Evolutionary conservation across 2,113 vertebrate species (phyloP), one percentile per base, ranked within the genome.

Genomic region (Nothocercus nigrocapillus): DNA sequence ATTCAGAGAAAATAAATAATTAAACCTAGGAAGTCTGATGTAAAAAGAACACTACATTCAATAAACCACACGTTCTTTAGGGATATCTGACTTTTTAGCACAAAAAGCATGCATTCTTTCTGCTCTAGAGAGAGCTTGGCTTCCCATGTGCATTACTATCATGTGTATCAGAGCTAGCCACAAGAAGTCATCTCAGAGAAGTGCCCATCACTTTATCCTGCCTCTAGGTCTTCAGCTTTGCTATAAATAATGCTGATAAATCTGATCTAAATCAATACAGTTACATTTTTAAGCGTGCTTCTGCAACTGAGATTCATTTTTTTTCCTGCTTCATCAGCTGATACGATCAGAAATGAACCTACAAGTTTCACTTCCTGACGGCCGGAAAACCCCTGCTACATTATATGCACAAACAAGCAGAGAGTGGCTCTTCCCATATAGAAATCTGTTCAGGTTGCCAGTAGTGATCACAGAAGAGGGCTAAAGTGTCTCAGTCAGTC

Each of bases 21-120:
- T 56, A 36, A 80, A 30, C 5, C 3, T 4, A 2, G 2, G 11
- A 12, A 22, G 30, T 2, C 0, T 36, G 20, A 16, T 30, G 28
- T 58, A 32, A 58, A 32, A 56, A 56, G 10, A 54, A 7, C 58
- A 34, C 6, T 51, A 19, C 1, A 4, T 77, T 67, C 54, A 45
- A 8, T 63, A 70, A 69, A 34, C 44, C 11, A 36, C 2, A 8
- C 1, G 6, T 24, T 34, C 16, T 64, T 88, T 42, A 9, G 12
- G 7, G 3, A 16, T 80, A 36, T 42, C 11, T 49, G 32, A 5
- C 7, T 68, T 12, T 70, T 75, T 45, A 53, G 20, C 24, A 34
- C 6, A 69, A 66, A 36, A 5, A 40, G 8, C 3, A 59, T 64
- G n/a, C 20, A 54, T 8, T 27, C 49, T 86, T 90, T 28, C 51